Conservation (phyloP, 2,888 invertebrate species). For the Diaprepes abbreviatus region DNA sequence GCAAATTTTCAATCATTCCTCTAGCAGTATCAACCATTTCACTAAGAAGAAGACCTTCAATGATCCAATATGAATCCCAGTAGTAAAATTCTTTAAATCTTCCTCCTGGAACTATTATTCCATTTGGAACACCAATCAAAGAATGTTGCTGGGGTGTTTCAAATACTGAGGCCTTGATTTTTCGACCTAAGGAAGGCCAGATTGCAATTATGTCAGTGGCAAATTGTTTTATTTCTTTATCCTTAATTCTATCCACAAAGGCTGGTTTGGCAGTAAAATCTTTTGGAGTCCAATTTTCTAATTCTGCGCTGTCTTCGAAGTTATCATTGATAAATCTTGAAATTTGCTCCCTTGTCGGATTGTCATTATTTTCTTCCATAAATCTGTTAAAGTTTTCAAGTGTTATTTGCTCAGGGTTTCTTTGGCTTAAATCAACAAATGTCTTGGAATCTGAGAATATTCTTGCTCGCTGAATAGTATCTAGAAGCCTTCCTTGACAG, state of each 20-base stretch:
- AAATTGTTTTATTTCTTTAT: constrained; percentile 74
- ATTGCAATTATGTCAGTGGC: constrained; percentile 73
- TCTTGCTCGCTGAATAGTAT: constrained; percentile 78
- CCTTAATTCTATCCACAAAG: constrained; percentile 73
- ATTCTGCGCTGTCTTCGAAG: constrained; percentile 73
- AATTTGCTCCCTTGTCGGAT: constrained; percentile 70
- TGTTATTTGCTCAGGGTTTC: constrained; percentile 69
- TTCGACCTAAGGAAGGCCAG: constrained; percentile 75
- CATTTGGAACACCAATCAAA: constrained; percentile 67
- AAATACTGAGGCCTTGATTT: constrained; percentile 72
- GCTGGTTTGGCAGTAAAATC: constrained; percentile 73
- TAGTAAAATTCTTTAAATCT: constrained; percentile 83
- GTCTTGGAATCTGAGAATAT: constrained; percentile 84
- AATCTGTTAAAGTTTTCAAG: constrained; percentile 72
- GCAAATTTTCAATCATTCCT: constrained; percentile 84
- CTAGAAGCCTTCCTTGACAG: constrained; percentile 80
- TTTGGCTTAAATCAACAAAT: constrained; percentile 80
- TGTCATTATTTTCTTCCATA: constrained; percentile 67
- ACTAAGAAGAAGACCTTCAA: constrained; percentile 83
- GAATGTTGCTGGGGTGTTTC: constrained; percentile 66
- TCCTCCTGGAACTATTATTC: constrained; percentile 79
- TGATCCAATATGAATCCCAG: constrained; percentile 91
- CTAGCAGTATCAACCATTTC: constrained; percentile 81
- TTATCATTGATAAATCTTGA: constrained; percentile 71
- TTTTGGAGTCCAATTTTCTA: constrained; percentile 72